Evolutionary conservation across 1,140 invertebrate species (phyloP).

Genomic region (Eupeodes corollae): DNA sequence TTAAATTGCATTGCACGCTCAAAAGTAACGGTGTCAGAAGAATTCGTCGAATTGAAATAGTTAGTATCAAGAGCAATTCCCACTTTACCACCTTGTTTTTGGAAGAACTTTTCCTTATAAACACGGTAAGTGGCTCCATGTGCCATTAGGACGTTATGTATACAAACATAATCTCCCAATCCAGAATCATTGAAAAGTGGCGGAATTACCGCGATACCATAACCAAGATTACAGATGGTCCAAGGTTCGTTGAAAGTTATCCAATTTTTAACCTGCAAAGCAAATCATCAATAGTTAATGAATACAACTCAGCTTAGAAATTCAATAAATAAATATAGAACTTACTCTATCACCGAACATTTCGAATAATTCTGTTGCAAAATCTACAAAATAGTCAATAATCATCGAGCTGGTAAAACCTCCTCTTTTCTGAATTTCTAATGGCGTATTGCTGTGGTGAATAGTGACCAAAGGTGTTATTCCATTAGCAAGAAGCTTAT

Average conservation of each 20-base stretch:
- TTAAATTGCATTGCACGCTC: slow-evolving; percentile 41
- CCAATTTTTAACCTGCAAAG: neutral
- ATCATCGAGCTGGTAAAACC: slow-evolving; percentile 36
- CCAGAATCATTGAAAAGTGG: slow-evolving; percentile 36
- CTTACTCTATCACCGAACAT: slow-evolving; percentile 38
- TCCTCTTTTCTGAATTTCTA: slow-evolving; percentile 28
- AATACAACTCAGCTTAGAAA: neutral
- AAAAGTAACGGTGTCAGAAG: slow-evolving; percentile 34
- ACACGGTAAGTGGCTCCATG: slow-evolving; percentile 43
- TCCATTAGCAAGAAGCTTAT: slow-evolving; percentile 39
- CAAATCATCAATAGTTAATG: too few relatives aligned
- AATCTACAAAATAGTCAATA: slow-evolving; percentile 42
- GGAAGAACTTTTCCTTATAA: slow-evolving; percentile 32
- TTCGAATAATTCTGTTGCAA: slow-evolving; percentile 38
- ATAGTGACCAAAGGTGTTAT: slow-evolving; percentile 36
- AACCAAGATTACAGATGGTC: neutral
- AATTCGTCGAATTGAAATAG: slow-evolving; percentile 41
- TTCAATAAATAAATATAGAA: neutral
- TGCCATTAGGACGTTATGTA: slow-evolving; percentile 42
- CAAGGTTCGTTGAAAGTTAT: neutral
- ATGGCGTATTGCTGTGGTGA: slow-evolving; percentile 31
- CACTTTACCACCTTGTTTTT: slow-evolving; percentile 31
- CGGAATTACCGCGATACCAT: neutral
- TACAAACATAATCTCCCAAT: slow-evolving; percentile 40
- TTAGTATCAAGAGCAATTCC: slow-evolving; percentile 42